Conservation (phyloP, 1,140 invertebrate species). For the Trachymyrmex septentrionalis region DNA sequence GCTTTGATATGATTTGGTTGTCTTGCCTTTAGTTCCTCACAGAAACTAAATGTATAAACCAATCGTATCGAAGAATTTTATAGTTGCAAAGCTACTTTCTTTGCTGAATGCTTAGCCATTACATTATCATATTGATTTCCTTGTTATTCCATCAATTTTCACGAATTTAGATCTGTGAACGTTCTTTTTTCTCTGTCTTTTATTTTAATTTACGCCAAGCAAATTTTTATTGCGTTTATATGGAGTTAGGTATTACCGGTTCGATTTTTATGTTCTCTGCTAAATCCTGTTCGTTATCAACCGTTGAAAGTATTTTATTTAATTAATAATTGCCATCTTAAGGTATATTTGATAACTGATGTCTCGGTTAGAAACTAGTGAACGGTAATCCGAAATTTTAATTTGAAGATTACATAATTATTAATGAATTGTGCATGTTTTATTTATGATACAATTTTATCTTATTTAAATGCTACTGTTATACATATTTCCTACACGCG, state of each 20-base stretch:
- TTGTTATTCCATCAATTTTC: neutral
- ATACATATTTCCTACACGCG: neutral
- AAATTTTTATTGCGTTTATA: neutral
- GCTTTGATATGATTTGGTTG: too few species aligned
- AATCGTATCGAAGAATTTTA: too few species aligned
- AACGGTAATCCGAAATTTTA: neutral
- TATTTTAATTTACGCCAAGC: neutral
- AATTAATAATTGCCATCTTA: constrained; percentile 31
- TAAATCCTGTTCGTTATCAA: neutral
- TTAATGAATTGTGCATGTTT: neutral
- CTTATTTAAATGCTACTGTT: constrained; percentile 4
- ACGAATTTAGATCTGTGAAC: neutral
- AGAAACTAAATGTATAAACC: too few species aligned
- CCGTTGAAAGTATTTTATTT: constrained; percentile 33
- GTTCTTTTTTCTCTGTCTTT: neutral
- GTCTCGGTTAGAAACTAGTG: constrained; percentile 19
- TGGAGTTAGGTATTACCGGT: neutral
- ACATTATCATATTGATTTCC: neutral
- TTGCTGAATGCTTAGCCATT: neutral
- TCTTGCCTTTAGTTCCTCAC: too few species aligned
- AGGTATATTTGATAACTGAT: constrained; percentile 20
- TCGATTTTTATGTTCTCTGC: neutral
- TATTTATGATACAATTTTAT: constrained; percentile 26
- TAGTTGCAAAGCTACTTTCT: too few species aligned
- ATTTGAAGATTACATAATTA: neutral